Evolutionary conservation across 2,797 vertebrate genomes (phyloP).

Genomic region (Anomalospiza imberbis): DNA sequence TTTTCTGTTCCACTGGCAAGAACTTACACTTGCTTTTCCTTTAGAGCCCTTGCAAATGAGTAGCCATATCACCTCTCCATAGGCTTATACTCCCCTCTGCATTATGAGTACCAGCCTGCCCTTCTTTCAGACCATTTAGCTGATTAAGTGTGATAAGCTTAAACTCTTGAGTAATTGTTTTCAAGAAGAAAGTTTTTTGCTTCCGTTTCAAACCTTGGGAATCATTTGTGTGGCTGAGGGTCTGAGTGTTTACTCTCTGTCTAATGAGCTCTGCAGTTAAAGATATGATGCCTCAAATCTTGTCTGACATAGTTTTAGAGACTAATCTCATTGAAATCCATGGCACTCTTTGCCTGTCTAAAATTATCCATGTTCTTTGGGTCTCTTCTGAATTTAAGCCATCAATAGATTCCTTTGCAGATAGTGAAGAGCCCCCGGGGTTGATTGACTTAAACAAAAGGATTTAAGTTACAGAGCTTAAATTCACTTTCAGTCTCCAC

Average conservation of each 20-base stretch:
- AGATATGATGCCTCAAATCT: background rate
- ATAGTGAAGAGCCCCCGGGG: background rate
- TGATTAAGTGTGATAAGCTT: background rate
- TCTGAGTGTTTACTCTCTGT: background rate
- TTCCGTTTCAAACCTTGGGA: background rate
- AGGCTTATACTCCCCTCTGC: background rate
- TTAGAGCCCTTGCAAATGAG: background rate
- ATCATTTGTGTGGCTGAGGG: background rate
- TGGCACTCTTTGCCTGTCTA: background rate
- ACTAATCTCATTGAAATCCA: slow-evolving; percentile 11
- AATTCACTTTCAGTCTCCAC: background rate
- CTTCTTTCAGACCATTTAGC: background rate
- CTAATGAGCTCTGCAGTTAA: background rate
- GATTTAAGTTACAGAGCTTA: slow-evolving; percentile 1
- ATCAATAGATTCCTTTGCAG: background rate
- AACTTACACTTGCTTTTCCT: background rate
- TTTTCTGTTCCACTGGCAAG: background rate
- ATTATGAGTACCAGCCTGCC: background rate
- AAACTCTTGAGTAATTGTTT: background rate
- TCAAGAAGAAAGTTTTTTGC: background rate
- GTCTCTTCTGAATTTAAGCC: background rate
- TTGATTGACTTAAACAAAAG: background rate
- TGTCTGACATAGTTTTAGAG: background rate
- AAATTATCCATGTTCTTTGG: background rate
- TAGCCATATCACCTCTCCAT: background rate